Base-by-base conservation (phyloP, 2,888 invertebrate genomes). In the Stegophylla sp. region DNA sequence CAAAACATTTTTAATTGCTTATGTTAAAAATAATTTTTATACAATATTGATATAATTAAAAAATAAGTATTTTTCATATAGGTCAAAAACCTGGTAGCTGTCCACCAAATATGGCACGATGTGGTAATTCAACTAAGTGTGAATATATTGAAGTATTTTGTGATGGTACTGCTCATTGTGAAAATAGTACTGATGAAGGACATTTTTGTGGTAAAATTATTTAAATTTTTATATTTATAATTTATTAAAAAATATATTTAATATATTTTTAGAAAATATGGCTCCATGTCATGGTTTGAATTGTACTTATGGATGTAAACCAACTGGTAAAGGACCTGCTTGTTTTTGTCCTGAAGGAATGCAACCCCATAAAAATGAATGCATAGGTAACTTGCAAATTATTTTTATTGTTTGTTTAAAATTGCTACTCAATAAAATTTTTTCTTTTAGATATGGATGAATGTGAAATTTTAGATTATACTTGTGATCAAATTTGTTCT, bases 311-410 rank as follows among this genome's bases (percentile, higher is more conserved):
- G 91, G 90, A 74, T 94, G 94, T 86, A 90, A 89, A 85, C 89
- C 91, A 64, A 93, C 93, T 83, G 89, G 89, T 79, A 88, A 88
- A 83, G 94, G 94, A 4, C 90, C 91, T 51, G 88, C 89, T 76
- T 95, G 95, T 87, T 94, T 90, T 88, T 95, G 95, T 87, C 89
- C 89, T 26, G 86, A 87, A 56, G 94, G 94, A 0, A 89, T 90
- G 86, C 89, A 90, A 85, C 89, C 91, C 2, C 88, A 89, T 83
- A 89, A 87, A 77, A 90, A 89, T 28, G 87, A 87, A 73, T 94
- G 94, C 85, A 88, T 90, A 74, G 89, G 89, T 89, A 85, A 83
- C 85, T 48, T n/a, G 20, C n/a, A 23, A 10, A 23, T 53, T 3
- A 26, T 28, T 53, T 28, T n/a, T n/a, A n/a, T n/a, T 13, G 34